phyloP scores from a whole-genome alignment of 2,113 vertebrate genomes.

The Plecturocebus donacophilus region DNA sequence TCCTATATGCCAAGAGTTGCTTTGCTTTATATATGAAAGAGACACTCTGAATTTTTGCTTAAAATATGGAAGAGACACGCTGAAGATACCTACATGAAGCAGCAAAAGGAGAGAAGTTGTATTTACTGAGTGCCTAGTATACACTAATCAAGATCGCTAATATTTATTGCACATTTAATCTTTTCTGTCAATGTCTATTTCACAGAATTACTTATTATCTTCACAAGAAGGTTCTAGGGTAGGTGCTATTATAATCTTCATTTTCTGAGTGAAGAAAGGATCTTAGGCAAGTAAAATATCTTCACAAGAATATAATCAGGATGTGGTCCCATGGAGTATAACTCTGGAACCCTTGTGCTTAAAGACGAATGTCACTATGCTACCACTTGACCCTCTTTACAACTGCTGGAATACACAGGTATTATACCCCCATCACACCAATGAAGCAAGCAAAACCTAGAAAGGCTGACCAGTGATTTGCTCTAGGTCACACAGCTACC shows the following conservation, averaged over 20 bases:
- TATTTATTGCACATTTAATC: not conserved
- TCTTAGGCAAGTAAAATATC: not conserved
- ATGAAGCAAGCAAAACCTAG: not conserved
- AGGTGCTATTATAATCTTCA: not conserved
- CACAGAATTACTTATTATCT: not conserved
- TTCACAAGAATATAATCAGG: not conserved
- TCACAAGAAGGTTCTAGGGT: not conserved
- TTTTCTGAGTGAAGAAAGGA: not conserved
- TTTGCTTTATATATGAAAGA: slow-evolving; percentile 8
- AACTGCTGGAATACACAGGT: not conserved
- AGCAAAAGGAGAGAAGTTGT: not conserved
- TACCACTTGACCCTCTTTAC: not conserved
- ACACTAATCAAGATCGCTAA: not conserved
- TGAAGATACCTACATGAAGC: not conserved
- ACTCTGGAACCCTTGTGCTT: not conserved
- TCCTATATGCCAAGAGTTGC: not conserved
- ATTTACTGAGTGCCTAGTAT: not conserved
- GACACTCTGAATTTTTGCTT: not conserved
- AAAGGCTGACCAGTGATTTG: not conserved
- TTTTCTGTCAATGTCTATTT: not conserved
- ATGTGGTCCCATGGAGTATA: not conserved
- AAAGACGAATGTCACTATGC: not conserved
- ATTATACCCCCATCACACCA: not conserved
- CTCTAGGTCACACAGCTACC: not conserved
- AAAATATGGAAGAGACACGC: not conserved